Percentiles rank a stretch among this genome's conserved stretches.
phyloP scores from a whole-genome alignment of 2,888 invertebrate species.

The Leptopterna dolabrata region DNA sequence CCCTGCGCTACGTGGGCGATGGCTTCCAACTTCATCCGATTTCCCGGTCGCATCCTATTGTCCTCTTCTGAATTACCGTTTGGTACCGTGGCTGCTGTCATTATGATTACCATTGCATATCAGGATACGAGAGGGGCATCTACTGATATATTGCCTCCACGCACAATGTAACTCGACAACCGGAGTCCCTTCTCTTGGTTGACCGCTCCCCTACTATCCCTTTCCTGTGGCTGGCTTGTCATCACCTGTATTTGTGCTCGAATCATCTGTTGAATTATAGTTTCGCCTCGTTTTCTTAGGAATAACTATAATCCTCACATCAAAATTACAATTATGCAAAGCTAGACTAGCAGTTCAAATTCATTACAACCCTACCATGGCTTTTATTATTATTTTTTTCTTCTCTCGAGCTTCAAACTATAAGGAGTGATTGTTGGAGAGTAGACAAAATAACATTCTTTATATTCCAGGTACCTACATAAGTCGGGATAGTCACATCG shows the following conservation, averaged over 20 bases:
- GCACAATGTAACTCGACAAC: not conserved
- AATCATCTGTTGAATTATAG: not conserved
- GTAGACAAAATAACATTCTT: no score
- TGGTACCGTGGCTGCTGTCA: constrained; percentile 23
- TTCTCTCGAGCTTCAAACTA: no score
- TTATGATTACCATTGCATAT: constrained; percentile 48
- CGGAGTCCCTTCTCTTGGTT: not conserved
- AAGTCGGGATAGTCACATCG: no score
- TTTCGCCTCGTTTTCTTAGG: not conserved
- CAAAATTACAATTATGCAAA: no score
- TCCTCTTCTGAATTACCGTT: constrained; percentile 10
- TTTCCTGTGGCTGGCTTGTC: constrained; percentile 7
- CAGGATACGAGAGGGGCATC: constrained; percentile 10
- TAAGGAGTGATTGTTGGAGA: no score
- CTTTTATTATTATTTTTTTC: no score
- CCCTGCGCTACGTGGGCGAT: not conserved
- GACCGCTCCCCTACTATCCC: not conserved
- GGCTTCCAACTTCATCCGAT: constrained; percentile 9
- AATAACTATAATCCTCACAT: not conserved
- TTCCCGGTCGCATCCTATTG: not conserved
- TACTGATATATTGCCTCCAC: constrained; percentile 8
- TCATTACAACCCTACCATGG: no score
- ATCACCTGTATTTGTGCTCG: not conserved
- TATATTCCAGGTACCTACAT: no score
- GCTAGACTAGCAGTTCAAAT: no score